Base-by-base conservation (phyloP, 2,797 vertebrate genomes). In the Cacajao melanocephalus region DNA sequence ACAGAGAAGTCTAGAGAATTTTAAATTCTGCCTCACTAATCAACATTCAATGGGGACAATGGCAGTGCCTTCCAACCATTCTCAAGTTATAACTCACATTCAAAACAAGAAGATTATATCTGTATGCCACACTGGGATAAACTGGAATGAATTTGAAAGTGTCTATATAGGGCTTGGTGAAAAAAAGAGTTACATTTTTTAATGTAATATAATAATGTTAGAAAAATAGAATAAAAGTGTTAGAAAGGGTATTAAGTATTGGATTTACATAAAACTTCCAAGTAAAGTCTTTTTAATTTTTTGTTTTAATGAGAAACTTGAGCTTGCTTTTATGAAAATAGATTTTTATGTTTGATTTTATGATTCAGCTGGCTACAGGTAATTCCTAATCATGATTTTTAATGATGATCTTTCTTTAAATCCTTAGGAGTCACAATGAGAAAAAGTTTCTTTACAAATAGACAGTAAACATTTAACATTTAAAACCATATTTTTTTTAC, bases 331-430 rank as follows among this genome's bases (percentile, higher is more conserved):
- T n/a, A 83, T 61, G 41, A 94, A 93, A 97, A 94, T 57, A 82
- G 81, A 88, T 44, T 95, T 96, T 97, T 97, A 90, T 92, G 52
- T 75, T 90, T 90, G 39, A 94, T 90, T 97, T 97, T 97, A 96
- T 83, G 96, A 97, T 36, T 96, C 80, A 96, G n/a, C 79, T 90
- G 73, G 41, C 64, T 97, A 84, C 22, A 92, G 76, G 33, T 13
- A 96, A 92, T 93, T 88, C 13, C 73, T 96, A 94, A 85, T 88
- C 78, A 93, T 93, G 93, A 88, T 96, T 96, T 95, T 96, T 97
- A 97, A 96, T 67, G 72, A 87, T 64, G 55, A 93, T 91, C 39
- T 88, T 95, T 96, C 81, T 92, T 80, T 33, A 96, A 81, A 95
- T 94, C 48, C 78, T 93, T 97, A 26, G 76, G 67, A 93, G 73